A percentile compares a stretch with the other conserved stretches of the same genome.
Conservation (phyloP, 2,797 vertebrate species). For the Cercopithecus diana region DNA sequence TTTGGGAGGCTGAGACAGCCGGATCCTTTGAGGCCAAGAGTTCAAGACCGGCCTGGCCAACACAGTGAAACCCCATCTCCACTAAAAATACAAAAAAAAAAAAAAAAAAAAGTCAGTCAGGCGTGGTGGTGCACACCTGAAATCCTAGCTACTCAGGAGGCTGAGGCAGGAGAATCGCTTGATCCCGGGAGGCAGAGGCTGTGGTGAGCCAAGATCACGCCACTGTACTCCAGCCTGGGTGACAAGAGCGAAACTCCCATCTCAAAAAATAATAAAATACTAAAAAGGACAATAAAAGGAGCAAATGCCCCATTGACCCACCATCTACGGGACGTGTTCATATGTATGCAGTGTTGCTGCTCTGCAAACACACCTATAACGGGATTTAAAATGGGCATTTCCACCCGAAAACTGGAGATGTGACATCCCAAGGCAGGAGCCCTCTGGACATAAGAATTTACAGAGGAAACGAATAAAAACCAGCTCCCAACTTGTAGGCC, state of each 20-base stretch:
- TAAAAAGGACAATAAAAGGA: not conserved
- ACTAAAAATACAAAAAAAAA: not conserved
- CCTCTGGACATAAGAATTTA: not conserved
- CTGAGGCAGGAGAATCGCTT: not conserved
- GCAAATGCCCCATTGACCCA: not conserved
- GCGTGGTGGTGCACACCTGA: not conserved
- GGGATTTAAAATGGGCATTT: rapidly evolving
- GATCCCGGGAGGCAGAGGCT: rapidly evolving
- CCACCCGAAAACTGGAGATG: rapidly evolving
- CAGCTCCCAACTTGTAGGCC: rapidly evolving
- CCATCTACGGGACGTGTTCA: not conserved
- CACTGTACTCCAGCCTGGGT: too few relatives aligned
- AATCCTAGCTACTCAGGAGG: not conserved
- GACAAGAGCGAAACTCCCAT: not conserved
- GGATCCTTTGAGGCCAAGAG: not conserved
- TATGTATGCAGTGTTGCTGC: not conserved
- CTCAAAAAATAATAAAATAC: not conserved
- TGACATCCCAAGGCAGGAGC: not conserved
- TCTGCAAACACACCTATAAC: rapidly evolving
- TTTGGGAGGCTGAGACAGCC: not conserved
- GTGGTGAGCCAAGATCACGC: not conserved
- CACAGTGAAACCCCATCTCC: not conserved
- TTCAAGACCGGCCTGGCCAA: not conserved
- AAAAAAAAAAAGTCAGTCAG: too few relatives aligned
- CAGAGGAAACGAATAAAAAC: not conserved